These are phyloP conservation scores for Sycophila texana DNA, from an alignment of 2,888 invertebrate genomes.

Conservation along the genomic window DNA sequence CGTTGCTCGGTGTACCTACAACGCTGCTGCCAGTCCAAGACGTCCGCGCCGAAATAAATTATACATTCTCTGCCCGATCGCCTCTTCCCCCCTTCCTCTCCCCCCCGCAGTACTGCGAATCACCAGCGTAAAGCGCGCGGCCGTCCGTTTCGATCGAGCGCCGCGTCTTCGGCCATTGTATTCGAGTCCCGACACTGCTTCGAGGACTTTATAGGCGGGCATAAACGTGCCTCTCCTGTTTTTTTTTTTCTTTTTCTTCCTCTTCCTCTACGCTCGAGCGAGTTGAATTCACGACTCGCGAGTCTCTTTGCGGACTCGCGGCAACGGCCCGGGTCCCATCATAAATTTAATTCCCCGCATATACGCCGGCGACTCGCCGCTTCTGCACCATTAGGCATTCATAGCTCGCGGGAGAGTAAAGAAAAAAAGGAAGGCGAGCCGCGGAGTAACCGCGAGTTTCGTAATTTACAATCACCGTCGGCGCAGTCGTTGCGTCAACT, in stretches of 20 bases:
- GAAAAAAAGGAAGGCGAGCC: conserved; percentile 29
- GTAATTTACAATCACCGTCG: conserved; percentile 34
- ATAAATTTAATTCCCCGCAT: conserved; percentile 38
- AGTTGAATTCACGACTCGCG: conserved; percentile 15
- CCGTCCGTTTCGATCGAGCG: not conserved
- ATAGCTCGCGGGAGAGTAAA: not conserved
- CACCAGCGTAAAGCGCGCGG: not conserved
- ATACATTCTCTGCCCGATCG: not conserved
- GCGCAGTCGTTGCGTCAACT: conserved; percentile 20
- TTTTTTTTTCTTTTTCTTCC: too few relatives aligned
- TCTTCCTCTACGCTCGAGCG: not conserved
- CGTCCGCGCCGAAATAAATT: too few relatives aligned
- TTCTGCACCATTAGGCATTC: conserved; percentile 38
- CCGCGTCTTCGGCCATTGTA: conserved; percentile 13
- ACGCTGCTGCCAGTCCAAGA: too few relatives aligned
- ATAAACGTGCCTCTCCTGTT: too few relatives aligned
- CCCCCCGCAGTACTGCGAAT: not conserved
- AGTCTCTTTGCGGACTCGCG: not conserved
- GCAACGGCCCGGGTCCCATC: not conserved
- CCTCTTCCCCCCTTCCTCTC: not conserved
- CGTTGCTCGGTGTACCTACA: too few relatives aligned
- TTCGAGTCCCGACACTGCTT: conserved; percentile 29
- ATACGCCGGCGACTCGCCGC: not conserved
- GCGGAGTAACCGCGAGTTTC: conserved; percentile 16
- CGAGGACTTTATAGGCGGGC: conserved; percentile 28